Conservation (phyloP, 2,888 invertebrate species). For the Platycheirus albimanus region DNA sequence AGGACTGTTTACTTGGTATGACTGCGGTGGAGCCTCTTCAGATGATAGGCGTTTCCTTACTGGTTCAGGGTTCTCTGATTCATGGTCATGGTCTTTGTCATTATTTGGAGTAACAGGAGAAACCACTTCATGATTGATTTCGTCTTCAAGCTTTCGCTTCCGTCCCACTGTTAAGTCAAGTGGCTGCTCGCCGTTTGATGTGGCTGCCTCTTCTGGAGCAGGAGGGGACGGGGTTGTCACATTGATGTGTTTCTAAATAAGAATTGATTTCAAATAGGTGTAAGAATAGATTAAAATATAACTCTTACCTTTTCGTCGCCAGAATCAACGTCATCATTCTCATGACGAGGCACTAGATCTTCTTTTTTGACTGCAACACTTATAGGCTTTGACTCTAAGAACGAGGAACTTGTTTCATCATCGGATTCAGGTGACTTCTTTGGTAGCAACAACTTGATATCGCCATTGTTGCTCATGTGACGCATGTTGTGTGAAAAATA, state of each 20-base stretch:
- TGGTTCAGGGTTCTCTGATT: conserved; percentile 51
- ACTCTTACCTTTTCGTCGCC: conserved; percentile 81
- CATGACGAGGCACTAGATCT: conserved; percentile 76
- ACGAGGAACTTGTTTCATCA: conserved; percentile 75
- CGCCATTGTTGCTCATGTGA: conserved; percentile 75
- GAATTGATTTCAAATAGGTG: too few relatives aligned
- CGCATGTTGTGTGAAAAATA: conserved; percentile 75
- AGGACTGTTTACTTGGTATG: conserved; percentile 79
- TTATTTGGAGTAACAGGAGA: conserved; percentile 41
- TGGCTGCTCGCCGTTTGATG: conserved; percentile 86
- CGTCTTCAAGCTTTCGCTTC: conserved; percentile 82
- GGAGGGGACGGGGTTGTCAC: conserved; percentile 80
- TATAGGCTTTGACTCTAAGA: conserved; percentile 70
- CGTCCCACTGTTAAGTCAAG: conserved; percentile 88
- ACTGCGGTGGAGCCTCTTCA: conserved; percentile 74
- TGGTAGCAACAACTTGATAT: conserved; percentile 39
- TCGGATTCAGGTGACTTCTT: conserved; percentile 69
- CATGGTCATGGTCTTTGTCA: too few relatives aligned
- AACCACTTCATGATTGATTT: conserved; percentile 48
- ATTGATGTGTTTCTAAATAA: conserved; percentile 80
- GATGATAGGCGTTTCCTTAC: conserved; percentile 28
- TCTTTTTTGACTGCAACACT: conserved; percentile 57
- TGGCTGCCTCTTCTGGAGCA: conserved; percentile 78
- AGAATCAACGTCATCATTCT: conserved; percentile 71
- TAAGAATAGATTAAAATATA: too few relatives aligned